These are phyloP conservation scores for Smithornis capensis DNA, from an alignment of 2,113 vertebrate species.

Conservation along the genomic window DNA sequence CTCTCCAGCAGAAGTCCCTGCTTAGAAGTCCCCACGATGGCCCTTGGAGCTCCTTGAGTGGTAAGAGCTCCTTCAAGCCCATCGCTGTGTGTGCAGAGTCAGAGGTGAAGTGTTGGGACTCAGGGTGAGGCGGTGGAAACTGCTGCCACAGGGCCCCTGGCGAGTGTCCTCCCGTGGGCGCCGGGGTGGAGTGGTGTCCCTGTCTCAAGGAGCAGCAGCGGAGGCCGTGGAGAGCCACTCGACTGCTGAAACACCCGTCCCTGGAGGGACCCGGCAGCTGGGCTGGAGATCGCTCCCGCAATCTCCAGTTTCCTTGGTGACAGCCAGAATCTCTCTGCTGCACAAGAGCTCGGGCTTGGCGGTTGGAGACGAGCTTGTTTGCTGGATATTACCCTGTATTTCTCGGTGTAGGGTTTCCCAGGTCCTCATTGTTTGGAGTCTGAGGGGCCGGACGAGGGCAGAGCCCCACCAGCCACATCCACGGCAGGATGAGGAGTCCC, in stretches of 20 bases:
- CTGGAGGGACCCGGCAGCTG: background rate
- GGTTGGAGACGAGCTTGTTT: background rate
- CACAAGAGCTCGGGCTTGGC: background rate
- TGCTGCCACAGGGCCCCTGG: background rate
- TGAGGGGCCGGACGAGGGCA: background rate
- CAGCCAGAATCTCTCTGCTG: background rate
- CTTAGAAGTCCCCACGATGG: fast-evolving
- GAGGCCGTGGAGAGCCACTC: background rate
- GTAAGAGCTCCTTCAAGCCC: background rate
- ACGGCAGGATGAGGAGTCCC: background rate
- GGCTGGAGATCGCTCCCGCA: background rate
- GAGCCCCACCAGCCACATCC: background rate
- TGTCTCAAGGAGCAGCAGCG: background rate
- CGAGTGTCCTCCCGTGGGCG: fast-evolving
- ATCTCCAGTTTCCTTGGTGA: slow-evolving; percentile 40
- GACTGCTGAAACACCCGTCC: background rate
- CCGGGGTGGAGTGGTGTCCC: background rate
- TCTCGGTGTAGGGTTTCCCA: background rate
- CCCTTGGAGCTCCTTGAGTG: fast-evolving
- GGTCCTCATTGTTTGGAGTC: fast-evolving
- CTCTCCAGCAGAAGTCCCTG: background rate
- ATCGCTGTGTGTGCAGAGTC: fast-evolving
- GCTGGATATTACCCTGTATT: background rate
- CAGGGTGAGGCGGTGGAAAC: fast-evolving
- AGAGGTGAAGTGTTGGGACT: background rate